These are phyloP conservation scores for Psilopogon haemacephalus DNA, from an alignment of 2,113 vertebrate genomes.

Conservation along the genomic window DNA sequence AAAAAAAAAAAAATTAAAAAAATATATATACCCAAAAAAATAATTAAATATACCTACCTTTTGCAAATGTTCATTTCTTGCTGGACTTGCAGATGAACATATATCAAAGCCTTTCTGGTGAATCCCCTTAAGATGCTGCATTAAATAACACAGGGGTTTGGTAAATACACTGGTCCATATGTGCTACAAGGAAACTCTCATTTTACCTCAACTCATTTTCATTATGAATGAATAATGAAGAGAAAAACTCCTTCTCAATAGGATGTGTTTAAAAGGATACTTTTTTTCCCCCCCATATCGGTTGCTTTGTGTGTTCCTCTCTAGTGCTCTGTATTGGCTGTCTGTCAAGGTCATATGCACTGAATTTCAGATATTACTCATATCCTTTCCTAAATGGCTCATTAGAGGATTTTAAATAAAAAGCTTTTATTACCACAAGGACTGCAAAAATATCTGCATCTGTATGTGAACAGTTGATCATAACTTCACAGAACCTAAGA, in stretches of 20 bases:
- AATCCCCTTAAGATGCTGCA: background rate
- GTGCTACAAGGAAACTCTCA: background rate
- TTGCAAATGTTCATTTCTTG: background rate
- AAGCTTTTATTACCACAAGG: slow-evolving; percentile 16
- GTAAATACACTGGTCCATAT: background rate
- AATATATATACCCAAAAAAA: background rate
- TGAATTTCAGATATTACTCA: slow-evolving; percentile 51
- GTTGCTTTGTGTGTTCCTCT: background rate
- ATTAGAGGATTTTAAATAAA: slow-evolving; percentile 55
- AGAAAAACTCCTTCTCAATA: background rate
- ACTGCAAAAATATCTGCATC: slow-evolving; percentile 3
- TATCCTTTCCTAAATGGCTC: slow-evolving; percentile 50
- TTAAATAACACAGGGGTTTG: background rate
- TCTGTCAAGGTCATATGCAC: slow-evolving; percentile 45
- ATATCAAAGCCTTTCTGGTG: background rate
- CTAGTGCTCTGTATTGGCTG: background rate
- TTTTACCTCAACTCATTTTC: background rate
- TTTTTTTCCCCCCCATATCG: background rate
- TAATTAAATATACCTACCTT: background rate
- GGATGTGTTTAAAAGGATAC: background rate
- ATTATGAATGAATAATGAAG: background rate
- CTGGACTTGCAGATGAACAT: background rate
- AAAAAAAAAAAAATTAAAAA: background rate
- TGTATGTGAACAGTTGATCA: slow-evolving; percentile 24
- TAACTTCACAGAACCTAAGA: slow-evolving; percentile 8